Evolutionary conservation across 2,797 vertebrate genomes (phyloP).

Genomic region (Pteronotus mesoamericanus): DNA sequence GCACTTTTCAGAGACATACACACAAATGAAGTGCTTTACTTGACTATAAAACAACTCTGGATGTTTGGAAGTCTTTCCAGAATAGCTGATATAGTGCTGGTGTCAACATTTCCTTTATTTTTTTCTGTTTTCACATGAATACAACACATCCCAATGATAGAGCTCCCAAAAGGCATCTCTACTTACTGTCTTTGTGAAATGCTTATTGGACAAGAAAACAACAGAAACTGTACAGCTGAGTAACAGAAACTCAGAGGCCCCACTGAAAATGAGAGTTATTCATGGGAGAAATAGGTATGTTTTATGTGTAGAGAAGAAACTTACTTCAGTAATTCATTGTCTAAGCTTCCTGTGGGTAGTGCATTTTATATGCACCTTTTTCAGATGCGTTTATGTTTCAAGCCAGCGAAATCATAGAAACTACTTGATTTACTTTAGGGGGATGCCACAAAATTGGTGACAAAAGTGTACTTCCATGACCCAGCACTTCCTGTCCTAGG

Average conservation of each 20-base stretch:
- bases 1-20: background rate
- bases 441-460: background rate
- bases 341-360: background rate
- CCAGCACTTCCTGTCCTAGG: background rate
- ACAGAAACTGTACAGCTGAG: slow-evolving; percentile 33
- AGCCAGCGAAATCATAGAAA: background rate
- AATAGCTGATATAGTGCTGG: slow-evolving; percentile 54
- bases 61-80: slow-evolving; percentile 25
- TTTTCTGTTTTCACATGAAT: slow-evolving; percentile 31
- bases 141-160: slow-evolving; percentile 37
- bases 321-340: background rate
- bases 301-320: background rate
- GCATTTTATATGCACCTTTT: background rate
- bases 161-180: slow-evolving; percentile 43
- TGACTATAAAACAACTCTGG: background rate
- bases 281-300: background rate
- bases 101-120: slow-evolving; percentile 50
- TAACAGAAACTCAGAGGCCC: background rate
- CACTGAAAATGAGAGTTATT: background rate
- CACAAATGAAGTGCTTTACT: slow-evolving; percentile 19
- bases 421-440: background rate
- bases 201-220: slow-evolving; percentile 35
- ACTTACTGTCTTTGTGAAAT: background rate
- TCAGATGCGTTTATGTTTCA: background rate
- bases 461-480: background rate